Evolutionary conservation across 2,113 vertebrate genomes (phyloP).

Genomic region (Merops nubicus): DNA sequence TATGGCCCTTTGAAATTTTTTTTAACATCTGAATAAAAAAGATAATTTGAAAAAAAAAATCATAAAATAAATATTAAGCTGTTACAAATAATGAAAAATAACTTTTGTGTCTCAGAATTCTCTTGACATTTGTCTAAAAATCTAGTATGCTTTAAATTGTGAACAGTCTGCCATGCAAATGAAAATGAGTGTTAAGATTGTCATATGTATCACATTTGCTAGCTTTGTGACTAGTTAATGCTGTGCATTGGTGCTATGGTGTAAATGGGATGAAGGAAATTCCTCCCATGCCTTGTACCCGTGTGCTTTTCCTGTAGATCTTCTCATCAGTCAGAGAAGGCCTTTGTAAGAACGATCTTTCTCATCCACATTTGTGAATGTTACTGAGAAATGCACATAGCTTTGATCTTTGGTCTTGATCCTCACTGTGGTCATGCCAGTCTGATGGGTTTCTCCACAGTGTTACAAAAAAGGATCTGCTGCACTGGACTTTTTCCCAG

Average conservation of each 20-base stretch:
- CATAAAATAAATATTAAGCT: background rate
- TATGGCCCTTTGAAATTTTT: background rate
- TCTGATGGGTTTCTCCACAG: background rate
- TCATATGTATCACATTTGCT: background rate
- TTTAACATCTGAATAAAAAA: background rate
- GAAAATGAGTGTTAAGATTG: background rate
- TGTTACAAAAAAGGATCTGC: background rate
- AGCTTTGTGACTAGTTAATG: background rate
- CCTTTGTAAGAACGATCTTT: background rate
- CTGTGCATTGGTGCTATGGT: fast-evolving
- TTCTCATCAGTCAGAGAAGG: background rate
- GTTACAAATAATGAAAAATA: background rate
- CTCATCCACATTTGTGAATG: background rate
- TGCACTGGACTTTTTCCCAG: background rate
- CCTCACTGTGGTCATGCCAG: background rate
- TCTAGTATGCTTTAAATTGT: background rate
- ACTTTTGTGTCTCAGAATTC: background rate
- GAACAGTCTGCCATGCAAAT: background rate
- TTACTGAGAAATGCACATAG: background rate
- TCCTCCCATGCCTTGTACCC: background rate
- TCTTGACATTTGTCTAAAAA: background rate
- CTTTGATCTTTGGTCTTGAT: background rate
- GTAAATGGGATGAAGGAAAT: background rate
- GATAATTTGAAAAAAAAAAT: background rate
- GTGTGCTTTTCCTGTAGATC: background rate